These are phyloP conservation scores for Brachionus calyciflorus DNA, from an alignment of 1,140 invertebrate genomes.

Conservation along the genomic window DNA sequence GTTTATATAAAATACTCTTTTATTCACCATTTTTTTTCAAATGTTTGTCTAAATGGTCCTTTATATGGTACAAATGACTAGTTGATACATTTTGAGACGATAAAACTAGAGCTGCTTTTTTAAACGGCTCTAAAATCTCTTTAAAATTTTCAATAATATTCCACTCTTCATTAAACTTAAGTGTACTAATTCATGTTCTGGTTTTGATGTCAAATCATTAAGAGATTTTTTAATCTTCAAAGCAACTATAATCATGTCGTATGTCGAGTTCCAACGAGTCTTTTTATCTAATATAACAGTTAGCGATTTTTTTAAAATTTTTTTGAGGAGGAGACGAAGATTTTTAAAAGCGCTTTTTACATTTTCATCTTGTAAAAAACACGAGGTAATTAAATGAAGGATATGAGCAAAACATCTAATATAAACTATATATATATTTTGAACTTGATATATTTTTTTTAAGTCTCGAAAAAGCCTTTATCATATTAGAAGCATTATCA, in stretches of 20 bases:
- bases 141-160: neutral
- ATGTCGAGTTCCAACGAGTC: neutral
- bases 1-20: neutral
- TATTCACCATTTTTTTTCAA: neutral
- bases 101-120: neutral
- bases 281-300: neutral
- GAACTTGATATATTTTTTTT: neutral
- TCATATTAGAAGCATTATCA: conserved; percentile 8
- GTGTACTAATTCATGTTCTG: neutral
- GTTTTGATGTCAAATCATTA: neutral
- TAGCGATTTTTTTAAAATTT: neutral
- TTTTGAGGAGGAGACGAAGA: neutral
- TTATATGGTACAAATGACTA: neutral
- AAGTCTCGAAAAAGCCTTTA: neutral
- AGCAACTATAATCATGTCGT: neutral
- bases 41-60: neutral
- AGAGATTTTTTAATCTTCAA: too few relatives aligned
- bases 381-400: neutral
- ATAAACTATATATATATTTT: neutral
- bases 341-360: neutral
- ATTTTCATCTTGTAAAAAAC: neutral
- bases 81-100: neutral
- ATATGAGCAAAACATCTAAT: conserved; percentile 2
- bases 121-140: too few relatives aligned
- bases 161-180: neutral